These are phyloP conservation scores for Aphaenogaster ashmeadi DNA, from an alignment of 1,140 invertebrate species.

Conservation along the genomic window DNA sequence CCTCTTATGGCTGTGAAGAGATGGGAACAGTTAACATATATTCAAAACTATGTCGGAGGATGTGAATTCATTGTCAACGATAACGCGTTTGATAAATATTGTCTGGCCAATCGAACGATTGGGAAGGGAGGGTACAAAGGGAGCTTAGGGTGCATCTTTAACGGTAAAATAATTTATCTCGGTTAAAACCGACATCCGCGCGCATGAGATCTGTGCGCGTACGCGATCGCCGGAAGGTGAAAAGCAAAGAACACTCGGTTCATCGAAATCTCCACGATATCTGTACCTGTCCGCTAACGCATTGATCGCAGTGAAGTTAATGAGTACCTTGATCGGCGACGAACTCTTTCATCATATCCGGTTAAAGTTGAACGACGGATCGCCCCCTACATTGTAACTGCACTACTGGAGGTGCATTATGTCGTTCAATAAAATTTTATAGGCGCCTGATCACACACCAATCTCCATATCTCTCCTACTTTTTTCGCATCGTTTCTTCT, in stretches of 20 bases:
- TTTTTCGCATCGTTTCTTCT: conserved; percentile 34
- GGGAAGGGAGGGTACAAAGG: neutral
- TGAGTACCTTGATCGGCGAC: conserved; percentile 48
- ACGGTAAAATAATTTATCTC: conserved; percentile 41
- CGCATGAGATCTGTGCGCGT: neutral
- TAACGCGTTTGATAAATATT: neutral
- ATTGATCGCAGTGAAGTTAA: conserved; percentile 38
- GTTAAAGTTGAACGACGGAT: conserved; percentile 38
- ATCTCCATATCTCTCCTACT: conserved; percentile 38
- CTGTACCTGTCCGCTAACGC: conserved; percentile 13
- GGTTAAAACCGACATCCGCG: conserved; percentile 11
- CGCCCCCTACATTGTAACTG: conserved; percentile 30
- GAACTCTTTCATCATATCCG: conserved; percentile 46
- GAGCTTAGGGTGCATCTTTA: neutral
- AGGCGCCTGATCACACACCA: conserved; percentile 39
- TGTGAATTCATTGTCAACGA: neutral
- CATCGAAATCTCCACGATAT: conserved; percentile 42
- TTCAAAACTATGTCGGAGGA: neutral
- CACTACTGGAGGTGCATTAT: conserved; percentile 56
- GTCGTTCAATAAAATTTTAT: conserved; percentile 69
- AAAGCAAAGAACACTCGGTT: conserved; percentile 16
- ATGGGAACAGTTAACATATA: neutral
- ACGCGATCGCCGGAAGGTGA: conserved; percentile 10
- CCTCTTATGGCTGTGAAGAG: neutral
- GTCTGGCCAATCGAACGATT: neutral